Base-by-base conservation (phyloP, 2,797 vertebrate genomes). In the Salmo trutta region DNA sequence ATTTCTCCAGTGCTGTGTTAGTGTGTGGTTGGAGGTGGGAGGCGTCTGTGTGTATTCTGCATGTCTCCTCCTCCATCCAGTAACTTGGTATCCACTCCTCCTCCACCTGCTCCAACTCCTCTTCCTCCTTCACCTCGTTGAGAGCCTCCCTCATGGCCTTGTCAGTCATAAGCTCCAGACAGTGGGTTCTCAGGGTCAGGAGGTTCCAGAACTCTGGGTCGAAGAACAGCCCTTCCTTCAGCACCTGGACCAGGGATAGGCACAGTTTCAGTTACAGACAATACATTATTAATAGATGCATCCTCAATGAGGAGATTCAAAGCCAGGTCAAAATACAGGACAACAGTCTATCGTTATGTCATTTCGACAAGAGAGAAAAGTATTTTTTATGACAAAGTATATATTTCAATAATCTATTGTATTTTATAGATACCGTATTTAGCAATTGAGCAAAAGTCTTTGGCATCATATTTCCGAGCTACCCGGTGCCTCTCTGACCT, bases 121-220 rank as follows among this genome's bases (percentile, higher is more conserved):
- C 87, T 78, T 94, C 93, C 83, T 95, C 91, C 89, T 93, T 90
- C 88, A 96, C 95, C 91, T 96, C 95, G 85, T 81, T 91, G 77
- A 93, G 93, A 31, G 91, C 92, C 67, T 85, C 93, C 87, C 92
- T 91, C 81, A 84, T 93, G 81, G 94, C 94, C 53, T 96, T 96
- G 85, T 97, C 97, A 31, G 91, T 96, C 86, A 99, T 88, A 72
- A 99, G 88, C 1, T 95, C 95, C 79, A 97, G 92, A 85, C 98
- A 99, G 83, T 96, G 95, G 65, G 95, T 96, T 91, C 96, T 96
- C 86, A 99, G 95, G 87, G 97, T 98, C 69, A 98, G 87, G 33
- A 99, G 95, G 90, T 97, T 99, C 98, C 98, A 99, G 88, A 99
- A 99, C 88, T 99, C 98, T 0, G 98, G 98, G 86, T 99, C 98